Evolutionary conservation across 23 tunicate genomes (phyloP).

Genomic region (Styela plicata): DNA sequence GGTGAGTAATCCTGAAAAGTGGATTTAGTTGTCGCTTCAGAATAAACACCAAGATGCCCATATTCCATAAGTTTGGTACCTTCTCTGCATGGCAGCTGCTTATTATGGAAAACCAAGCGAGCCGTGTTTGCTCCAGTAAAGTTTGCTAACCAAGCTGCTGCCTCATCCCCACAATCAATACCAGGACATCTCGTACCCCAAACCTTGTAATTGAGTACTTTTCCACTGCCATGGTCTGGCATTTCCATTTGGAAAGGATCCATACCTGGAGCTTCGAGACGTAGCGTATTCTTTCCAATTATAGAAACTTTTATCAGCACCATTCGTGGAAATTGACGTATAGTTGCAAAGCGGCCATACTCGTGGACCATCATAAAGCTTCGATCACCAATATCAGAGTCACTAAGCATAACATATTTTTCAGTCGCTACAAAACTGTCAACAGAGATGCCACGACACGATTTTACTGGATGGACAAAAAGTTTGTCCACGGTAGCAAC

Average conservation of each 20-base stretch:
- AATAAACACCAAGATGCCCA: slow-evolving; percentile 14
- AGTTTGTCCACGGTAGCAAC: slow-evolving; percentile 46
- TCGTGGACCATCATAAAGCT: slow-evolving; percentile 44
- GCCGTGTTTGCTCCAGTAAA: slow-evolving; percentile 11
- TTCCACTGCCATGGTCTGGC: neutral
- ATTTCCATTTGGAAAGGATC: neutral
- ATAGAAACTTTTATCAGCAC: slow-evolving; percentile 29
- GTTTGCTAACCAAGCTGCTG: slow-evolving; percentile 10
- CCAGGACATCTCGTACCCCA: slow-evolving; percentile 13
- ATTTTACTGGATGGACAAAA: slow-evolving; percentile 52
- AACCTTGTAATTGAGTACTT: slow-evolving; percentile 13
- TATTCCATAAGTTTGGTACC: neutral
- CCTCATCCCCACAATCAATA: slow-evolving; percentile 21
- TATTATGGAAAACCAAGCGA: slow-evolving; percentile 8
- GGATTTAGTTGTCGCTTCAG: neutral
- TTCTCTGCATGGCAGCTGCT: slow-evolving; percentile 11
- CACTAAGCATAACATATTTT: neutral
- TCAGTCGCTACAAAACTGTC: neutral
- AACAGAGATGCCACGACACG: slow-evolving; percentile 34
- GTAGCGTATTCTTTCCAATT: neutral
- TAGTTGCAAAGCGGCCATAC: slow-evolving; percentile 50
- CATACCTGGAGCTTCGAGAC: slow-evolving; percentile 25
- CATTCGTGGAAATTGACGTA: slow-evolving; percentile 43
- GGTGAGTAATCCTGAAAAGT: slow-evolving; percentile 21
- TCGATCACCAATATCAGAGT: slow-evolving; percentile 23